Evolutionary conservation across 2,113 vertebrate genomes (phyloP).

Genomic region (Nothobranchius kuhntae): DNA sequence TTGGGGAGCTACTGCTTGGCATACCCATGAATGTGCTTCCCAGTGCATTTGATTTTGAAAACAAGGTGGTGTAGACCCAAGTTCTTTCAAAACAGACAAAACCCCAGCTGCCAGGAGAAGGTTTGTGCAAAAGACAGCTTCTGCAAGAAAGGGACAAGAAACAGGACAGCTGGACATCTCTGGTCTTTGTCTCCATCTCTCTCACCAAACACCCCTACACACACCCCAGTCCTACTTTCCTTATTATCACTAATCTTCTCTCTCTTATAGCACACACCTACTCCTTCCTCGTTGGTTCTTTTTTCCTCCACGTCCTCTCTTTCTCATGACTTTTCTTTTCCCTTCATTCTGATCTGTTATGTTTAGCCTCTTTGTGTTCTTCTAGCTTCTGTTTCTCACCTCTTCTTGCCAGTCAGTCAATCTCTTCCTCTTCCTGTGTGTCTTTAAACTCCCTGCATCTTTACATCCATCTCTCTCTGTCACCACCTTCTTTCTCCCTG

Average conservation of each 20-base stretch:
- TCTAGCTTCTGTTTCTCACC: slow-evolving; percentile 67
- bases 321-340: slow-evolving; percentile 50
- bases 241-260: slow-evolving; percentile 61
- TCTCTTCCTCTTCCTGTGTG: slow-evolving; percentile 64
- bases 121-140: slow-evolving; percentile 46
- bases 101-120: slow-evolving; percentile 35
- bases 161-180: slow-evolving; percentile 54
- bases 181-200: slow-evolving; percentile 54
- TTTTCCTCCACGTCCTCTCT: slow-evolving; percentile 32
- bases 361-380: slow-evolving; percentile 29
- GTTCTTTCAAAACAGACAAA: too few relatives aligned
- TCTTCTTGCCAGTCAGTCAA: slow-evolving; percentile 73
- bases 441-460: slow-evolving; percentile 68
- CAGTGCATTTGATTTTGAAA: too few relatives aligned
- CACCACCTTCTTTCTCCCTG: slow-evolving; percentile 32
- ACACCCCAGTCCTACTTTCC: slow-evolving; percentile 53
- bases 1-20: too few relatives aligned
- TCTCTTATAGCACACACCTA: slow-evolving; percentile 35
- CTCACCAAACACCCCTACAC: slow-evolving; percentile 12
- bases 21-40: too few relatives aligned
- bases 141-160: slow-evolving; percentile 69
- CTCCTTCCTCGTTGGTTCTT: slow-evolving; percentile 35
- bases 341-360: slow-evolving; percentile 53
- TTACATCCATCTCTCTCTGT: slow-evolving; percentile 51
- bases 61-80: too few relatives aligned